Base-by-base conservation (phyloP, 1,140 invertebrate species). In the Scylla paramamosain region DNA sequence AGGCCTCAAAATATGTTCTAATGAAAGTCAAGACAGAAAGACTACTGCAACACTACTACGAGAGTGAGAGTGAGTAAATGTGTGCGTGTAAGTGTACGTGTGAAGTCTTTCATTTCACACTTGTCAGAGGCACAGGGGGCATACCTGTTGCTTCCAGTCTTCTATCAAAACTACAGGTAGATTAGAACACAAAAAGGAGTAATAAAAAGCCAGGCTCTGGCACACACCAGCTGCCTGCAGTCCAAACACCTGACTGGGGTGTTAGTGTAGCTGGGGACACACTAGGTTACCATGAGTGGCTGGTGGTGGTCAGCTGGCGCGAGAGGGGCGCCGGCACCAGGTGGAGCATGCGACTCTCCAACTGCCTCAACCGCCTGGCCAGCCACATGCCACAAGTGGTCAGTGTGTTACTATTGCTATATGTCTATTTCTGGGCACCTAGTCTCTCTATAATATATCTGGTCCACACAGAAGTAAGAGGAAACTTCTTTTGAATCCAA, bases 301-400 rank as follows among this genome's bases (percentile, higher is more conserved):
- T 93, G 94, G 91, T 87, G 94, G 83, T 84, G 95, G 90, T 95
- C 87, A 93, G 92, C 93, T 90, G 95, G 82, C 86, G 95, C 52
- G 91, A 91, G 90, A 84, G 94, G 77, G 94, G 93, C 59, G 93
- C 91, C 59, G 92, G 92, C 95, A 96, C 94, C 94, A 96, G 94
- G 82, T 96, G 95, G 87, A 96, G 91, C 91, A 96, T 93, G 89
- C 95, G 93, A 31, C 93, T 96, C 94, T 96, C 95, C 93, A 96
- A 82, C 94, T 96, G 94, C 92, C 95, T 95, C 92, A 96, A 91
- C 87, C 92, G 82, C 89, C 95, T 96, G 95, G 83, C 91, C 93
- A 82, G 86, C 90, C 94, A 95, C 90, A 87, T 92, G 94, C 94
- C 94, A 95, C 94, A 95, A 92, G 89, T 91, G 87, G 67, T 94